A percentile compares a stretch with the other conserved stretches of the same genome.
Conservation (phyloP, 2,113 vertebrate genomes). For the Phylloscopus whistleri region DNA sequence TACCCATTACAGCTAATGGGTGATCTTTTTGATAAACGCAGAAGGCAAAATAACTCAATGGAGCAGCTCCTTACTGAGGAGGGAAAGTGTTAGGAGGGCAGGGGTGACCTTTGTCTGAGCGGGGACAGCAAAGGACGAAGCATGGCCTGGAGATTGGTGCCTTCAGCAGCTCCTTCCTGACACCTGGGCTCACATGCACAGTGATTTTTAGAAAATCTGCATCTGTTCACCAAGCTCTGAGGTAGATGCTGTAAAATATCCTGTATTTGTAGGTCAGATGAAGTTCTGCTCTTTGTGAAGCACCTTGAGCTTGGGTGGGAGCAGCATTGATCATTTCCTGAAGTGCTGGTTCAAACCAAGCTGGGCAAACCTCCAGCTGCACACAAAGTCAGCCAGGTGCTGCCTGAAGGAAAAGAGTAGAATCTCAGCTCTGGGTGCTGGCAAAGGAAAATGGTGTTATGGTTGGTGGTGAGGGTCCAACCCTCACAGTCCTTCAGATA, state of each 20-base stretch:
- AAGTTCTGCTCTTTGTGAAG: neutral
- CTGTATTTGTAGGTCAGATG: neutral
- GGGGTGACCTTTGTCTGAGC: neutral
- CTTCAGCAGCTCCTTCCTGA: neutral
- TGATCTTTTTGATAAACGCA: neutral
- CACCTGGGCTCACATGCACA: neutral
- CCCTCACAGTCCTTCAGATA: neutral
- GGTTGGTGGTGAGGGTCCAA: neutral
- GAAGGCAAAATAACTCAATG: neutral
- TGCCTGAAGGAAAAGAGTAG: neutral
- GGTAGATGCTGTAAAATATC: neutral
- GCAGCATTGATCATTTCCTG: neutral
- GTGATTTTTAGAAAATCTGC: neutral
- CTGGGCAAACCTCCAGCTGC: neutral
- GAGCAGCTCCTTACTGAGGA: neutral
- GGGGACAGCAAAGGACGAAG: accelerated
- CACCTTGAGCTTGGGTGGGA: neutral
- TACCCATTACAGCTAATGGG: neutral
- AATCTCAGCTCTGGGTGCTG: neutral
- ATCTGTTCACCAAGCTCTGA: neutral
- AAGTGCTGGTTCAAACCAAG: neutral
- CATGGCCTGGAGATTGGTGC: neutral
- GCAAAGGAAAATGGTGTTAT: neutral
- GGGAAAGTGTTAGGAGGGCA: neutral
- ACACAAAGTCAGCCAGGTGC: neutral